Evolutionary conservation across 2,888 invertebrate genomes (phyloP), one percentile per base, ranked within the genome.

Genomic region (Anthophora plumipes): DNA sequence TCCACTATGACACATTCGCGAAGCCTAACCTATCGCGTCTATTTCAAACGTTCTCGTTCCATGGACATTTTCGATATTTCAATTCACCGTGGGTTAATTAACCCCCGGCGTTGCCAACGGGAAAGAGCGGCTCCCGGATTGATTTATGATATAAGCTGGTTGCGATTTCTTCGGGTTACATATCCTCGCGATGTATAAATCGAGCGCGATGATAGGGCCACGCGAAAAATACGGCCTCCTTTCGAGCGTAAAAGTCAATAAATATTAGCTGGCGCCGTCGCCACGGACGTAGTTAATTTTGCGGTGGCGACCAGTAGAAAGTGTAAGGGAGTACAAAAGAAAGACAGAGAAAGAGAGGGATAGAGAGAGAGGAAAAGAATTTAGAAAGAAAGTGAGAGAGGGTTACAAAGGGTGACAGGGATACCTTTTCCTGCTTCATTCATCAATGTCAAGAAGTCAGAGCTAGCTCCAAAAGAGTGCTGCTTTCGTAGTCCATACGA

Each of bases 391-490:
- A 67, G 61, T 66, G 81, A 70, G 83, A 68, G 83, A 77, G 31
- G 31, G 63, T 60, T 54, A 73, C 77, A 75, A 80, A 70, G 79
- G 77, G 74, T 67, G 78, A 76, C 66, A 76, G 77, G 71, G 86
- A 89, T 90, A 88, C 83, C 88, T 90, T 89, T 91, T 89, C 88
- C 88, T 80, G 89, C 88, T 90, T 86, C 91, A 92, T 92, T 87
- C 90, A 91, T 92, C 92, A 92, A 89, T 84, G 92, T 92, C 92
- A 91, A 72, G 84, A 64, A 57, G 48, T 48, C 70, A 39, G 75
- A 70, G 66, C 39, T 54, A 43, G 52, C 57, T 25, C 69, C 55
- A 57, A 82, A 86, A 86, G 83, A 71, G 67, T n/a, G n/a, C 59
- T 76, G 73, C 77, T 69, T 75, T 75, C 74, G 50, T 60, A 79